These are phyloP conservation scores for Antheraea mylitta DNA, from an alignment of 1,140 invertebrate species.

Conservation along the genomic window DNA sequence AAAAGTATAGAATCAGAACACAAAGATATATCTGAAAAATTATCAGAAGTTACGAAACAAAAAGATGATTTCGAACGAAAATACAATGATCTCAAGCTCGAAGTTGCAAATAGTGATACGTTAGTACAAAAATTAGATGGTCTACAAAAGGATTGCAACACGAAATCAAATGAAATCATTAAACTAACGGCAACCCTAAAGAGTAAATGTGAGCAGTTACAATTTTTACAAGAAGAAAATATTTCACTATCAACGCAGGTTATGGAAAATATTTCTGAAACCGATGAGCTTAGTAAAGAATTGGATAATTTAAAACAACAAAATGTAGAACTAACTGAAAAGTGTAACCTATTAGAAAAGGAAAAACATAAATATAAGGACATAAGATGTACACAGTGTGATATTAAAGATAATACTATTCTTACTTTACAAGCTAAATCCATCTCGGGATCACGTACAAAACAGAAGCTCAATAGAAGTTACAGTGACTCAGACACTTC, in stretches of 20 bases:
- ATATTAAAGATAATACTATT: slow-evolving; percentile 43
- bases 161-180: slow-evolving; percentile 39
- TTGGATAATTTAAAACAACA: slow-evolving; percentile 37
- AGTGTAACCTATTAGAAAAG: slow-evolving; percentile 37
- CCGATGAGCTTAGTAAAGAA: slow-evolving; percentile 55
- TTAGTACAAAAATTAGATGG: slow-evolving; percentile 42
- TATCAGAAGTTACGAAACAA: slow-evolving; percentile 36
- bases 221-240: slow-evolving; percentile 61
- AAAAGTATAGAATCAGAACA: slow-evolving; percentile 33
- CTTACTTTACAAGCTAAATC: slow-evolving; percentile 33
- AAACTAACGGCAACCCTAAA: slow-evolving; percentile 38
- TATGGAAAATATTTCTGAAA: slow-evolving; percentile 60
- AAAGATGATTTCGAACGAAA: slow-evolving; percentile 49
- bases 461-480: slow-evolving; percentile 51
- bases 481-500: slow-evolving; percentile 62
- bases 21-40: slow-evolving; percentile 31
- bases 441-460: slow-evolving; percentile 31
- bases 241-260: slow-evolving; percentile 60
- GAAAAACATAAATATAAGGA: background rate
- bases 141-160: slow-evolving; percentile 48
- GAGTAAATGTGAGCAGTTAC: slow-evolving; percentile 38
- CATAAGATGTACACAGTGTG: slow-evolving; percentile 39
- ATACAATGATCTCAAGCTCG: slow-evolving; percentile 44
- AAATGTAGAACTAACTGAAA: slow-evolving; percentile 37
- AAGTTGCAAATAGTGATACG: slow-evolving; percentile 43